Evolutionary conservation across 2,797 vertebrate genomes (phyloP), one percentile per base, ranked within the genome.

Genomic region (Alfaro cultratus): DNA sequence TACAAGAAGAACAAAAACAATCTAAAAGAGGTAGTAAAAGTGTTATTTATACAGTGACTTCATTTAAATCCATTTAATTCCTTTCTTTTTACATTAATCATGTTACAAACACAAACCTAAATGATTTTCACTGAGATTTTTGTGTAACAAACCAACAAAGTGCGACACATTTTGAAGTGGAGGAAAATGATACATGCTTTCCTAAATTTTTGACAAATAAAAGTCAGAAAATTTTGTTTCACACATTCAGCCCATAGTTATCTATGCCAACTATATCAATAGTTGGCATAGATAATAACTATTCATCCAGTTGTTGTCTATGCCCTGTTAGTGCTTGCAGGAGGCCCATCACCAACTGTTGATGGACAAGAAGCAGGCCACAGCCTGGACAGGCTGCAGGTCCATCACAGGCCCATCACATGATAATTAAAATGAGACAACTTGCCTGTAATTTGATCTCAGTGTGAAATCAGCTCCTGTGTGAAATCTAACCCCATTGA

Each of bases 1-100:
- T 96, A 49, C 92, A 95, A n/a, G 86, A 21, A 75, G 95, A 96
- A 68, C 95, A 95, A 71, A 89, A 95, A 0, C 86, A 95, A n/a
- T 91, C 96, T 2, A 94, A 74, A 78, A 96, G 45, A 95, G 96
- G 97, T 97, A 80, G 55, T 79, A 46, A 76, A 49, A 16, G 34
- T 23, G 75, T 1, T 55, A 78, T 75, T 16, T 39, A 74, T 21
- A 60, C 47, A 9, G 15, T 41, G 18, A 21, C 64, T 39, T 68
- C 3, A 12, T 68, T 68, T 68, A 68, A 11, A 23, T 62, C 13
- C 6, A 1, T 11, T 23, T 4, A 39, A 39, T 5, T 8, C 46
- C 46, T 47, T 47, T 6, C 4, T 18, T 64, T 34, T 64, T 6
- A 8, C 7, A 34, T 34, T 62, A 31, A 4, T 57, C 11, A 13